A percentile compares a stretch with the other conserved stretches of the same genome.
These are phyloP conservation scores for Nilaparvata lugens DNA, from an alignment of 1,140 invertebrate species.

Conservation along the genomic window DNA sequence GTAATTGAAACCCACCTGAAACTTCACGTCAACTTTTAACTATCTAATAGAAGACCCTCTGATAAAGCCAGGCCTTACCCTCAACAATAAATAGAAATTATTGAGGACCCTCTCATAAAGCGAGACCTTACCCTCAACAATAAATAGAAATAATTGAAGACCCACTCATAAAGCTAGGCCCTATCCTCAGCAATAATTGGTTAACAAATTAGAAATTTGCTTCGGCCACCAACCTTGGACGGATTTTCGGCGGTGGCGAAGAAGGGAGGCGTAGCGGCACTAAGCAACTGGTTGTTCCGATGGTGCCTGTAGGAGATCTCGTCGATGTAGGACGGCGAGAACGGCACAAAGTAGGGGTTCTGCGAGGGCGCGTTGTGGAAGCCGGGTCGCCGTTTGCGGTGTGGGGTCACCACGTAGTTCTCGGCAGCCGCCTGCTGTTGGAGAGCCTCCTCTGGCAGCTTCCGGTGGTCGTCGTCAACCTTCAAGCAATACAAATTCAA, in stretches of 20 bases:
- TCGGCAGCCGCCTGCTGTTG: conserved; percentile 37
- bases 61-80: too few species aligned
- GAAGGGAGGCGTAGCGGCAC: conserved; percentile 58
- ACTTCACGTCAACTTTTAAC: too few species aligned
- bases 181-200: too few species aligned
- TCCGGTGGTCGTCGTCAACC: conserved; percentile 26
- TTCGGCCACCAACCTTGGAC: conserved; percentile 44
- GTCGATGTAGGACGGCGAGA: conserved; percentile 57
- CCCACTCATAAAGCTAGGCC: too few species aligned
- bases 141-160: too few species aligned
- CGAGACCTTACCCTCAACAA: too few species aligned
- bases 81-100: too few species aligned
- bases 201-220: too few species aligned
- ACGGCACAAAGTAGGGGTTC: conserved; percentile 74
- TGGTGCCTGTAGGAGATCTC: conserved; percentile 38
- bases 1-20: too few species aligned
- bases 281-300: conserved; percentile 45
- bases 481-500: conserved; percentile 4
- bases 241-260: conserved; percentile 48
- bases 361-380: conserved; percentile 77
- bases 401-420: conserved; percentile 70
- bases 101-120: too few species aligned
- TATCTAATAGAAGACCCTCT: too few species aligned
- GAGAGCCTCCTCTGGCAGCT: conserved; percentile 39
- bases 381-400: conserved; percentile 68